A percentile compares a stretch with the other conserved stretches of the same genome.
These are phyloP conservation scores for Molossus alvarezi DNA, from an alignment of 2,797 vertebrate genomes.

Conservation along the genomic window DNA sequence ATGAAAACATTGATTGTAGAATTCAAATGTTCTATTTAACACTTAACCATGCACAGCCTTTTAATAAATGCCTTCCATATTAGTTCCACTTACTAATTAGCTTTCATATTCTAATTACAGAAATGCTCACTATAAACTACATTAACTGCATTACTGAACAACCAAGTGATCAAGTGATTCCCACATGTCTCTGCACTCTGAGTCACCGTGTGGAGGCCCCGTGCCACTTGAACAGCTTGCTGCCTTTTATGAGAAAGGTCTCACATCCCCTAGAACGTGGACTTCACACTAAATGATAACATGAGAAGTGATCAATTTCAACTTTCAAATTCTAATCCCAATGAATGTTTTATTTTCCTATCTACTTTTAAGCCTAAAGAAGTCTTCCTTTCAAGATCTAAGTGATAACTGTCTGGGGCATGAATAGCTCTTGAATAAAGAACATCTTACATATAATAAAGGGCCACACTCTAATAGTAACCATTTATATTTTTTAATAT, in stretches of 20 bases:
- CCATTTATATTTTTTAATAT: too few species aligned
- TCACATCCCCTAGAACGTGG: neutral
- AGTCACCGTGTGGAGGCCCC: rapidly evolving
- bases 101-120: conserved; percentile 3
- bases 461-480: neutral
- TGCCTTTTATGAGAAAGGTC: neutral
- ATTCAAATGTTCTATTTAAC: conserved; percentile 36
- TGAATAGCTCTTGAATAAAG: neutral
- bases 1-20: neutral
- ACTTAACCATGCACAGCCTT: conserved; percentile 10
- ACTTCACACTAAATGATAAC: neutral
- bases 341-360: conserved; percentile 63
- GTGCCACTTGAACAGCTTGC: neutral
- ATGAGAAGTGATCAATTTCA: conserved; percentile 27
- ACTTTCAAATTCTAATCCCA: conserved; percentile 49
- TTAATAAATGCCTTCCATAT: conserved; percentile 21
- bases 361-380: neutral
- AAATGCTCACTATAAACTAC: conserved; percentile 64
- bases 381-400: neutral
- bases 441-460: neutral
- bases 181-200: neutral
- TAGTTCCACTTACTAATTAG: conserved; percentile 60
- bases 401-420: neutral
- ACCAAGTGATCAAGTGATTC: conserved; percentile 25
- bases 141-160: neutral